Base-by-base conservation (phyloP, 1,140 invertebrate species). In the Leptoteleia sp. region DNA sequence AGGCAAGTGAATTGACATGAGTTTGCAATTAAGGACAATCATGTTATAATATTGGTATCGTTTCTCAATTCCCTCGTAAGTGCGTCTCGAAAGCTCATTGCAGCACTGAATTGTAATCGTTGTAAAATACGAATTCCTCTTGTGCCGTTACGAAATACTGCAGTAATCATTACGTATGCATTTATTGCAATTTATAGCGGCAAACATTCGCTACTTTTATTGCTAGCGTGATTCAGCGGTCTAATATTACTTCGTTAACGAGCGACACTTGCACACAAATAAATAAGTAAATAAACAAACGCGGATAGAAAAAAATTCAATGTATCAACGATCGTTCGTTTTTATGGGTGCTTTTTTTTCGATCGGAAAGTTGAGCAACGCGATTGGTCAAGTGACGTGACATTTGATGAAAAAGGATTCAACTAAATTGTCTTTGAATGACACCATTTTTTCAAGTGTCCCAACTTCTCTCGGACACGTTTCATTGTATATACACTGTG, bases 241-340 rank as follows among this genome's bases (percentile, higher is more conserved):
- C 73, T 73, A 80, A 80, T 80, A 76, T 80, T 80, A 68, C 55
- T 64, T 73, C 77, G 70, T 79, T 65, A 78, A 77, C 73, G 73
- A 77, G 65, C 57, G 57, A 70, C 73, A 77, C 65, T 77, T 77
- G 65, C 37, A 47, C 33, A 54, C 47, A 68, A 62, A 76, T 76
- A 76, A 76, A 76, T 67, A 65, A 67, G 65, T 54, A 70, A 70
- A 70, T 27, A 70, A 76, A 67, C 12, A 65, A 37, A 65, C 19
- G 12, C 3, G 22, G 22, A 42, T 12, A 27, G 0, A 29, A 38
- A 40, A 52, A 52, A 37, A 17, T 35, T 31, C 62, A 42, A 55
- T 47, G 17, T 67, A 67, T 47, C 48, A 16, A 11, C 15, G 40
- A 57, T 42, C 62, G 48, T n/a, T 25, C 1, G 27, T 50, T 52